Conservation (phyloP, 2,113 vertebrate species). For the Pagrus major region DNA sequence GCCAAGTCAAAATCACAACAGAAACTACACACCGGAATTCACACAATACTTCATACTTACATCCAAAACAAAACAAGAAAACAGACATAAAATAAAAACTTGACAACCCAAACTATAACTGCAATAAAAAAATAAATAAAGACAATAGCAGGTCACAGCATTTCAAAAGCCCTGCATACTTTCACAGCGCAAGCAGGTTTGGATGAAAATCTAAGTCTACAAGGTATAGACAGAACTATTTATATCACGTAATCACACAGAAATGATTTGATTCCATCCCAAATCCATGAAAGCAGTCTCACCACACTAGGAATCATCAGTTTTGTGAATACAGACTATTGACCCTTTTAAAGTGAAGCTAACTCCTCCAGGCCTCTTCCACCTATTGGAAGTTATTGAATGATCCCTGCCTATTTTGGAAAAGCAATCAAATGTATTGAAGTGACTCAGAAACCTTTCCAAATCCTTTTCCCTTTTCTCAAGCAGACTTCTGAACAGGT, state of each 20-base stretch:
- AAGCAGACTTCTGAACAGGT: not conserved
- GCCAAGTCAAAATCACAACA: no score
- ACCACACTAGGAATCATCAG: not conserved
- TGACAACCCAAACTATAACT: no score
- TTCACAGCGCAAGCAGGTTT: not conserved
- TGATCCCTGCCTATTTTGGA: not conserved
- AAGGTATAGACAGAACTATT: not conserved
- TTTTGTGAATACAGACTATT: not conserved
- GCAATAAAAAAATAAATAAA: no score
- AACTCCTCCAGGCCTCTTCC: not conserved
- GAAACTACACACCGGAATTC: no score
- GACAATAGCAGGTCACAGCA: no score
- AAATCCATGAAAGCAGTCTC: not conserved
- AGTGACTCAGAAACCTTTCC: not conserved
- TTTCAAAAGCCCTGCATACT: not conserved
- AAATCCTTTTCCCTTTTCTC: not conserved
- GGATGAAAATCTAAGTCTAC: not conserved
- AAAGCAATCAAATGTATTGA: constrained; percentile 11
- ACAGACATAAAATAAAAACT: no score
- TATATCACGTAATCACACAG: not conserved
- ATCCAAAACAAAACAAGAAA: no score
- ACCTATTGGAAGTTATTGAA: not conserved
- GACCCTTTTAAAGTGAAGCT: constrained; percentile 6
- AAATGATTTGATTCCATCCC: not conserved
- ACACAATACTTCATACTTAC: no score